These are phyloP conservation scores for Capromys pilorides DNA, from an alignment of 2,797 vertebrate species.

Conservation along the genomic window DNA sequence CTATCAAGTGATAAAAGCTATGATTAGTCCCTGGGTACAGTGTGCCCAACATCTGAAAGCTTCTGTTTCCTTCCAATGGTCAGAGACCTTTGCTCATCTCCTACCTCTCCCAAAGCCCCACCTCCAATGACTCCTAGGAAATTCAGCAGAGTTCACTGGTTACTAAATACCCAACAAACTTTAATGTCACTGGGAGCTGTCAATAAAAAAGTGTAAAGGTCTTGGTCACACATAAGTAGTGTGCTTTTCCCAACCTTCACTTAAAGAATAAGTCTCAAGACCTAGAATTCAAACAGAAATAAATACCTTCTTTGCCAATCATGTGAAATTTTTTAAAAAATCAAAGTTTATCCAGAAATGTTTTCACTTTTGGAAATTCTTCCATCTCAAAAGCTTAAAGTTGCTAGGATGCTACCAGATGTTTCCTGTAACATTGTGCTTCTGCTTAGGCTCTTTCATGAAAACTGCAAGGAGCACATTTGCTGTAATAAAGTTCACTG, in stretches of 20 bases:
- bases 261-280: neutral
- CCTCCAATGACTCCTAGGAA: neutral
- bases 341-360: neutral
- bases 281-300: constrained; percentile 32
- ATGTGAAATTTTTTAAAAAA: neutral
- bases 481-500: neutral
- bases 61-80: constrained; percentile 7
- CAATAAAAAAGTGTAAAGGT: constrained; percentile 29
- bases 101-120: neutral
- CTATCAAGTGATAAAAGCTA: neutral
- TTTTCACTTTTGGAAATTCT: constrained; percentile 57
- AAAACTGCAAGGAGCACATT: neutral
- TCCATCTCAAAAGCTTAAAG: neutral
- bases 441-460: neutral
- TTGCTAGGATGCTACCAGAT: neutral
- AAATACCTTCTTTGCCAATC: neutral
- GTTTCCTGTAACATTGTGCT: neutral
- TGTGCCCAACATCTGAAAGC: neutral
- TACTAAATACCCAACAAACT: constrained; percentile 15
- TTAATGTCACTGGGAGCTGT: neutral
- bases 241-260: neutral
- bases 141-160: neutral
- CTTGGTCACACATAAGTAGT: neutral
- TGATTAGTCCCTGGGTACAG: neutral
- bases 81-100: neutral